Conservation (phyloP, 2,113 vertebrate species). For the Lophotis ruficrista region DNA sequence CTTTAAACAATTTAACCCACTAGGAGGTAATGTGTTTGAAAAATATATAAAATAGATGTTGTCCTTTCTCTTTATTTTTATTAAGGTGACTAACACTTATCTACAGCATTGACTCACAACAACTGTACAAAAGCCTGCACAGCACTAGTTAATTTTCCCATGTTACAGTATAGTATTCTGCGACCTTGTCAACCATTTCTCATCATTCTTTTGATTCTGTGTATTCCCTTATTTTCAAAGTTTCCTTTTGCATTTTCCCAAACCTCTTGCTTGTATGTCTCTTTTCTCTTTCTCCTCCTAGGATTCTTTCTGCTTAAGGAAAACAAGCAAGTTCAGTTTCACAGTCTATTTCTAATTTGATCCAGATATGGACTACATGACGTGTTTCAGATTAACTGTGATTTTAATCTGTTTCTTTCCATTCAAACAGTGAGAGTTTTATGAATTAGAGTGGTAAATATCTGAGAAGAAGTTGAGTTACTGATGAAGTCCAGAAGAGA, state of each 20-base stretch:
- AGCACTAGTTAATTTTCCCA: neutral
- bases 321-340: neutral
- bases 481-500: neutral
- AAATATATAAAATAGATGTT: neutral
- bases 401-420: neutral
- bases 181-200: neutral
- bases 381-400: neutral
- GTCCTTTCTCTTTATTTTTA: neutral
- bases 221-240: neutral
- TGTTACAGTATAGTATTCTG: neutral
- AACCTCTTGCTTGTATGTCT: neutral
- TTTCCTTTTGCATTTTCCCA: neutral
- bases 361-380: neutral
- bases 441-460: neutral
- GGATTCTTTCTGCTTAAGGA: neutral
- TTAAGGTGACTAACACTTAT: neutral
- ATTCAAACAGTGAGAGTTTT: neutral
- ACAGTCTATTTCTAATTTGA: neutral
- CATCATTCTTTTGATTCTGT: neutral
- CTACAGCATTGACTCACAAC: neutral
- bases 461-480: neutral
- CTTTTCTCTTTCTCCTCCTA: neutral
- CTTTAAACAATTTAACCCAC: neutral
- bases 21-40: neutral
- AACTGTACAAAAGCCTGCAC: neutral